phyloP scores from a whole-genome alignment of 2,113 vertebrate genomes.

The Notarius lentiginosus region DNA sequence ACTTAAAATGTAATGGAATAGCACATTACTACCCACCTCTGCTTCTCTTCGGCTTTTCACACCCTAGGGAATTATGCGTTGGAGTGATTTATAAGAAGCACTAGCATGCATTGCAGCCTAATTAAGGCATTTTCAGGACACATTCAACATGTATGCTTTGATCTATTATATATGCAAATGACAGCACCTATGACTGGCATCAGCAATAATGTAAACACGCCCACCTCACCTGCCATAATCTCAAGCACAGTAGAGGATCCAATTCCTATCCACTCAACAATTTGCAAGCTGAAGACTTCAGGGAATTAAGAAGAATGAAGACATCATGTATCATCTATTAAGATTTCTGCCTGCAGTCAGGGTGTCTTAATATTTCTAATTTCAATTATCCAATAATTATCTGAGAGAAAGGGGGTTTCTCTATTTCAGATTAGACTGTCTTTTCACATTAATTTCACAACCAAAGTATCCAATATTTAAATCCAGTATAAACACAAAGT shows the following conservation, averaged over 20 bases:
- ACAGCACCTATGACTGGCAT: slow-evolving; percentile 29
- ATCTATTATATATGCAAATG: slow-evolving; percentile 47
- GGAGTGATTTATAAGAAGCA: slow-evolving; percentile 31
- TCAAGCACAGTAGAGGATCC: slow-evolving; percentile 21
- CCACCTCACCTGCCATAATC: not conserved
- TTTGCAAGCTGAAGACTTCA: slow-evolving; percentile 37
- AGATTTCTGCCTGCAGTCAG: not conserved
- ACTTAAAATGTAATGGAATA: not conserved
- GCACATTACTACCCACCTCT: not conserved
- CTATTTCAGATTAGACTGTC: slow-evolving; percentile 1
- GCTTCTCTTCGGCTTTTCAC: not conserved
- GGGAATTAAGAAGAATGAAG: slow-evolving; percentile 34
- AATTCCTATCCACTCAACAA: slow-evolving; percentile 12
- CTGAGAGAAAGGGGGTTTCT: not conserved
- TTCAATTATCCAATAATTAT: slow-evolving; percentile 15
- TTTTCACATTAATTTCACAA: slow-evolving; percentile 20
- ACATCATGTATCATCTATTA: slow-evolving; percentile 4
- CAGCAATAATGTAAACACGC: not conserved
- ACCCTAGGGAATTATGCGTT: slow-evolving; percentile 35
- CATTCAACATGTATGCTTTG: slow-evolving; percentile 44
- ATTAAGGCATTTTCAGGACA: slow-evolving; percentile 47
- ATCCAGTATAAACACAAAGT: not conserved
- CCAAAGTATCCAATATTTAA: not conserved
- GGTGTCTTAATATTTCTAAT: not conserved
- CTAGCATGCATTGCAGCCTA: slow-evolving; percentile 20